A percentile compares a stretch with the other conserved stretches of the same genome.
Conservation (phyloP, 1,140 invertebrate genomes). For the Liolophura sinensis region DNA sequence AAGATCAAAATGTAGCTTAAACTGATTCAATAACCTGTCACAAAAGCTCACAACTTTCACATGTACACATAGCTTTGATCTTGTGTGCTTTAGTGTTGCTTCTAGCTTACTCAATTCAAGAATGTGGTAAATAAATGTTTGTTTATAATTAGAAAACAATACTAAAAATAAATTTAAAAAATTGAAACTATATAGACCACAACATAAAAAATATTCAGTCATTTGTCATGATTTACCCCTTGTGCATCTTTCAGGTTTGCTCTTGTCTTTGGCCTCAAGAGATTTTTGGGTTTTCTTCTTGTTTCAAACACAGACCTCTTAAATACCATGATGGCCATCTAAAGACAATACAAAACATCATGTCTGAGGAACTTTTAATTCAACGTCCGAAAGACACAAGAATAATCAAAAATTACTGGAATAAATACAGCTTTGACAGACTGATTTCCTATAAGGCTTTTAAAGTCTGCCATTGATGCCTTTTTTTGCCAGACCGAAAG, state of each 20-base stretch:
- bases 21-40: neutral
- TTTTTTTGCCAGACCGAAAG: too few relatives aligned
- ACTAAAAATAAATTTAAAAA: neutral
- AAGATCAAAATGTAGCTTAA: neutral
- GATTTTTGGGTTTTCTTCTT: constrained; percentile 53
- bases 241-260: constrained; percentile 54
- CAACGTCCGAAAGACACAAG: neutral
- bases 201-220: neutral
- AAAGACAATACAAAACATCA: constrained; percentile 12
- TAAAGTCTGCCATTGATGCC: too few relatives aligned
- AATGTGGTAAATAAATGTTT: too few relatives aligned
- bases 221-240: constrained; percentile 33
- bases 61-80: neutral
- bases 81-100: neutral
- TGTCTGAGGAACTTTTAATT: neutral
- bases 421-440: neutral
- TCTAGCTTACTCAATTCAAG: neutral
- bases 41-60: constrained; percentile 1
- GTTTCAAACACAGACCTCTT: constrained; percentile 56
- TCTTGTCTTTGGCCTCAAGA: constrained; percentile 54
- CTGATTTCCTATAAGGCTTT: too few relatives aligned
- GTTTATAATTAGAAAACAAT: too few relatives aligned
- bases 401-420: constrained; percentile 8
- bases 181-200: neutral
- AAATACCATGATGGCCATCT: constrained; percentile 60